Evolutionary conservation across 2,888 invertebrate genomes (phyloP), one percentile per base, ranked within the genome.

Genomic region (Abrostola tripartita): DNA sequence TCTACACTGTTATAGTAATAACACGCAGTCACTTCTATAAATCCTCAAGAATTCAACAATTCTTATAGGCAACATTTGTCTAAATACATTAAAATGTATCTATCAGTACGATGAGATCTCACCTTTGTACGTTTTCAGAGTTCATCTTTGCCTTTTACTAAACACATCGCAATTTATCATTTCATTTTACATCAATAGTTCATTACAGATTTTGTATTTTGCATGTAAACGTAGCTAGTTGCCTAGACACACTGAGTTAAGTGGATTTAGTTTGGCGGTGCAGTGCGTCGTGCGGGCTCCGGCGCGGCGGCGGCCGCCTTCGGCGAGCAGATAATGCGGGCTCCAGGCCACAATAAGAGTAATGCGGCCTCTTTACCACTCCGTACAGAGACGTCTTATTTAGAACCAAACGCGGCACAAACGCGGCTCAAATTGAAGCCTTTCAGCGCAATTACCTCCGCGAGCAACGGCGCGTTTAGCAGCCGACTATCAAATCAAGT

Each of bases 311-410:
- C 83, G 78, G 76, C 78, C 84, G 88, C 92, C 89, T 76, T 77
- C 82, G 88, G 92, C 90, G 84, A 85, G 79, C 83, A 83, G 89
- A 87, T 93, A 92, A 93, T 93, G 85, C 81, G 74, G 82, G 87
- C 92, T 90, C 80, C 81, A 79, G 90, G 92, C 92, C 84, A 85
- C 90, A 89, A 92, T 91, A 88, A 91, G 91, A 91, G 90, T 92
- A 93, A 93, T 92, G 90, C 88, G 84, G 86, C 89, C 90, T 92
- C 91, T 93, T 92, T 91, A 92, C 90, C 88, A 86, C 88, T 86
- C 88, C 82, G 86, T 87, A 85, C 86, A 86, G 82, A 89, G 91
- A 94, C 93, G 92, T 94, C 94, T 94, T 93, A 94, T 93, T 94
- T 92, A 93, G 90, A 85, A 75, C 88, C 90, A 90, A 91, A 91